These are phyloP conservation scores for Triplophysa tibetana DNA, from an alignment of 2,113 vertebrate species.

Conservation along the genomic window DNA sequence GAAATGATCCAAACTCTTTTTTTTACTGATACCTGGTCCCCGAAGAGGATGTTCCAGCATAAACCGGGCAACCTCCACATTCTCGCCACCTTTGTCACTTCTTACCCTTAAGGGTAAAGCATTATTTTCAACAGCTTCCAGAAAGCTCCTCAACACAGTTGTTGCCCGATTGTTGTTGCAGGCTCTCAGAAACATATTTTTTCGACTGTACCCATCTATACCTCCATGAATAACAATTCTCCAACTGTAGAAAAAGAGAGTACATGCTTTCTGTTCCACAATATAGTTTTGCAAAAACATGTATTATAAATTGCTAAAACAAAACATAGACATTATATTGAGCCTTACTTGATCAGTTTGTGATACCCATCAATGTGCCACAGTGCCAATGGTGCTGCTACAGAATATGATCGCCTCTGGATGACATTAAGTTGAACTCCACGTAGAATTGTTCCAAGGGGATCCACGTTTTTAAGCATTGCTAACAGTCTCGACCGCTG, in stretches of 20 bases:
- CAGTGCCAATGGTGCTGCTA: neutral
- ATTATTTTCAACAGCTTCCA: neutral
- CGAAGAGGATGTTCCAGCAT: conserved; percentile 3
- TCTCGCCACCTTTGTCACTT: neutral
- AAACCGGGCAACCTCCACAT: neutral
- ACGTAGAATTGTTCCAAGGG: no score
- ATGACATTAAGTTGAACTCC: no score
- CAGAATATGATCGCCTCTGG: no score
- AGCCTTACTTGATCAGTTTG: neutral
- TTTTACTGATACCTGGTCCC: neutral
- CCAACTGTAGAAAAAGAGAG: neutral
- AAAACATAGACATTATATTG: neutral
- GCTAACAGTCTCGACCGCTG: no score
- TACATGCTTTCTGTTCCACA: neutral
- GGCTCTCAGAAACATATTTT: neutral
- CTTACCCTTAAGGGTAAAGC: neutral
- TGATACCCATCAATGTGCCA: neutral
- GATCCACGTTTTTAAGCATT: no score
- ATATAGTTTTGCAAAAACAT: neutral
- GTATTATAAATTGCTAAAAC: no score
- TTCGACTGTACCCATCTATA: neutral
- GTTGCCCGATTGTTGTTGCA: neutral
- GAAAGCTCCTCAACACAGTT: neutral
- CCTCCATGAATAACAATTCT: neutral
- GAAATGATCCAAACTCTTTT: no score